Evolutionary conservation across 2,797 vertebrate genomes (phyloP), one percentile per base, ranked within the genome.

Genomic region (Mergus octosetaceus): DNA sequence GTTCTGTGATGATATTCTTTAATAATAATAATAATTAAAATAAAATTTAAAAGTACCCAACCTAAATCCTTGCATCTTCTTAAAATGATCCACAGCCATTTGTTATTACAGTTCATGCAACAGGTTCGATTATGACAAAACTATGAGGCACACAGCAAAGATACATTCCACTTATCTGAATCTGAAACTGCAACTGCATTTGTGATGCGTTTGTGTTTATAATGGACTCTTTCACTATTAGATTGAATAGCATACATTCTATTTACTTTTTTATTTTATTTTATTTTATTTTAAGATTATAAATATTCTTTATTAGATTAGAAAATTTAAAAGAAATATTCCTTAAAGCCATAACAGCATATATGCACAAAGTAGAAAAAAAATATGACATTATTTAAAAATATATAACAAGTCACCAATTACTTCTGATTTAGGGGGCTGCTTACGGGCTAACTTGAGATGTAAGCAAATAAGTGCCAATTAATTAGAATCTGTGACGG

Each of bases 401-500:
- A 85, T 82, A 85, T 76, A 80, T 76, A 80, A 56, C 20, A 92
- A 87, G 41, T 34, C 57, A 66, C 51, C 61, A 94, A 66, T 96
- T 95, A 95, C 72, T 94, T 90, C 81, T 80, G 70, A 91, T 92
- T 87, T 90, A 85, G 27, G 38, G 58, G 58, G 19, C 75, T 95
- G 57, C 84, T 93, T 90, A 89, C 75, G 30, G 36, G 45, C 77
- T 92, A 90, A 88, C 85, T 95, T 85, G 77, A 96, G 84, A 96
- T 81, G 60, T 93, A 96, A 96, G 92, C 56, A 97, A 95, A 62
- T 87, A 69, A 70, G 24, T 88, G 90, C 88, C 96, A 85, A 94
- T 83, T 92, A 97, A 97, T 98, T 97, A 91, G 91, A 97, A 71
- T 95, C 94, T 91, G 74, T 95, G 86, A 80, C 96, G 87, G 89